These are phyloP conservation scores for Bimastos eiseni DNA, from an alignment of 2,888 invertebrate species.

Conservation along the genomic window DNA sequence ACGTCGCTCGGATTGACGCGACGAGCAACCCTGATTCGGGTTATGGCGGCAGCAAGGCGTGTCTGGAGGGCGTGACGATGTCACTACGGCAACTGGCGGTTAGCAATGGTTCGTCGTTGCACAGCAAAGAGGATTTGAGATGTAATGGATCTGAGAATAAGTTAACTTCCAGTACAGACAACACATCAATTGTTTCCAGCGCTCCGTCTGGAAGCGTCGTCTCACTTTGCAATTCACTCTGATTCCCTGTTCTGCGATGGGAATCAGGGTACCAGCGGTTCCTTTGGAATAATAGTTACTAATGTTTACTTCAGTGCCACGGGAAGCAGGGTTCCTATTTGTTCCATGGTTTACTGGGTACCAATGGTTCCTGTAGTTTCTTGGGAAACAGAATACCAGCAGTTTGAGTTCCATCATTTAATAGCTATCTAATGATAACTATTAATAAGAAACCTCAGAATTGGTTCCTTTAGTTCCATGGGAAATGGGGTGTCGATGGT, in stretches of 20 bases:
- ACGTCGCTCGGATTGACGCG: not conserved
- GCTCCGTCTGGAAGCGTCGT: not conserved
- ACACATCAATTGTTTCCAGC: not conserved
- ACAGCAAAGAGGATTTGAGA: not conserved
- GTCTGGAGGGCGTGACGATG: not conserved
- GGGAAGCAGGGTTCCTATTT: no score
- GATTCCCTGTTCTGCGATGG: not conserved
- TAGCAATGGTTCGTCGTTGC: not conserved
- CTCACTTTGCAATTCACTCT: not conserved
- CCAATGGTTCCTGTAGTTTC: no score
- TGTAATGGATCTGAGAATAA: not conserved
- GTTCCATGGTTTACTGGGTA: no score
- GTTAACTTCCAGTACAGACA: not conserved
- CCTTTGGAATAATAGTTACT: no score
- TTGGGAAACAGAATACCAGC: no score
- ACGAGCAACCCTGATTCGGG: not conserved
- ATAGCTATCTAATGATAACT: no score
- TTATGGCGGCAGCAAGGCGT: not conserved
- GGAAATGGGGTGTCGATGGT: not conserved
- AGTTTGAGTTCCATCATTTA: no score
- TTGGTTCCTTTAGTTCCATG: no score
- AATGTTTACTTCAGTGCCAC: no score
- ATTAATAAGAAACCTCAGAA: no score
- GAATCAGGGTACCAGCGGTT: not conserved
- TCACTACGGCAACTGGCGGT: not conserved